Evolutionary conservation across 2,113 vertebrate genomes (phyloP), one percentile per base, ranked within the genome.

Genomic region (Pipra filicauda): DNA sequence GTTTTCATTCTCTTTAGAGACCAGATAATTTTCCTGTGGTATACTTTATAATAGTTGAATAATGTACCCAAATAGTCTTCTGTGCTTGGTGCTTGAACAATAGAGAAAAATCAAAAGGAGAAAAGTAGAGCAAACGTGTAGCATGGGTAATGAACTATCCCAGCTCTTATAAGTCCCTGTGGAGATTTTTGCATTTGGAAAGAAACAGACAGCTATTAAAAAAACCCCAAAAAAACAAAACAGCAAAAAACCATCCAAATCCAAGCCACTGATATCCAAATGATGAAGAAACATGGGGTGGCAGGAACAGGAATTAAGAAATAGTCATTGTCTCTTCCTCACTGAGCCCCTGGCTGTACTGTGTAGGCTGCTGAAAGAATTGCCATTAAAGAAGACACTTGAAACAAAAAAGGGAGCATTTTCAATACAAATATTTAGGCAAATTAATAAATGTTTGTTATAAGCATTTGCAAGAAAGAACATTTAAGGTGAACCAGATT

Each of bases 221-320:
- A 58, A 18, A 35, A 28, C 3, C 8, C 20, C 11, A 12, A 16
- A 1, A 9, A 6, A 3, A 7, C 22, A 37, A 52, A 3, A 2
- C 5, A 37, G 24, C 37, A 66, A 52, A 10, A 23, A 30, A 11
- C 5, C 51, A 1, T 10, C 19, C 20, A 46, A n/a, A 66, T 54
- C 7, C 8, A 85, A 67, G 58, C 1, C 6, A 65, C 19, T 16
- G 51, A 52, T 52, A 28, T 52, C 49, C 3, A 64, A 66, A 46
- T 41, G 7, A 49, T 58, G 22, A 67, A 59, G 27, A 73, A 51
- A 22, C 11, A 48, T 35, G 18, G 21, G 13, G 15, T 54, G 28
- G 7, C 57, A 69, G 12, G 15, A 59, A 31, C 8, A 62, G 11
- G 17, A 91, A 52, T 75, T 35, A 69, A 69, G 35, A 39, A 9